Conservation (phyloP, 2,797 vertebrate species). For the Hipposideros larvatus region DNA sequence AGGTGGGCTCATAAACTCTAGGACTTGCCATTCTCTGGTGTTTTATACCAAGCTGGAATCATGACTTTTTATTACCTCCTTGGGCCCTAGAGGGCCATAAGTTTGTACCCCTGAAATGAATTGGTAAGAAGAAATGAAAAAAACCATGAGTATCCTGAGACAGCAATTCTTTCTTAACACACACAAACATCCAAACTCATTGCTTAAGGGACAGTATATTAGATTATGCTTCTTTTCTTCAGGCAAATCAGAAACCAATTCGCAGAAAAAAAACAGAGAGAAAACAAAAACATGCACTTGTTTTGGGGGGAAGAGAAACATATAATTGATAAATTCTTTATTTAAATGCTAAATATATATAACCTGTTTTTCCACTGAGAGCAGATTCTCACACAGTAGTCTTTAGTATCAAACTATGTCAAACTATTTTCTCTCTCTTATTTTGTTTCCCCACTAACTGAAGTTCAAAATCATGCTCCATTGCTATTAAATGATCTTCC, state of each 20-base stretch:
- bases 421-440: not conserved
- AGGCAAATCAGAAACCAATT: not conserved
- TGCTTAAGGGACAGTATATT: not conserved
- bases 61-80: not conserved
- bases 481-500: not conserved
- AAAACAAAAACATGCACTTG: not conserved
- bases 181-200: not conserved
- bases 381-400: not conserved
- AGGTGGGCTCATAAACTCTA: not conserved
- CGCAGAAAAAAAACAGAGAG: not conserved
- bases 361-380: not conserved
- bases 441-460: not conserved
- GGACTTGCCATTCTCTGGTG: not conserved
- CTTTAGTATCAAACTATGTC: not conserved
- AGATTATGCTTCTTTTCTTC: not conserved
- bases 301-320: not conserved
- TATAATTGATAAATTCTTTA: not conserved
- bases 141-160: not conserved
- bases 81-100: not conserved
- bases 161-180: conserved; percentile 10
- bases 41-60: not conserved
- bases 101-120: not conserved
- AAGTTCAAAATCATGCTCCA: conserved; percentile 11
- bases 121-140: not conserved
- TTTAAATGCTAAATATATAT: not conserved